Base-by-base conservation (phyloP, 2,113 vertebrate genomes). In the Leucosticte australis region DNA sequence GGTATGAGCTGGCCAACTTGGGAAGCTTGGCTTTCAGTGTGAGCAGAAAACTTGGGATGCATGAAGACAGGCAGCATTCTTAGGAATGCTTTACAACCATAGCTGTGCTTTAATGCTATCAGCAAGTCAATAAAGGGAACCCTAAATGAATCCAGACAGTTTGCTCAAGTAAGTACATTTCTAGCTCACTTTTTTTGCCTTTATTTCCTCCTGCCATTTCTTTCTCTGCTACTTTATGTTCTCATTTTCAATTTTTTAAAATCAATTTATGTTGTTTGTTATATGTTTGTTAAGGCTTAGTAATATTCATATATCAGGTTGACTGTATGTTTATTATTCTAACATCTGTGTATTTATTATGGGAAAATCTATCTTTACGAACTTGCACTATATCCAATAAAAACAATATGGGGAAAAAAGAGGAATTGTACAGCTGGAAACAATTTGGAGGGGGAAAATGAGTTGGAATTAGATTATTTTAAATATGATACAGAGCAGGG, bases 271-370 rank as follows among this genome's bases (percentile, higher is more conserved):
- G 59, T 69, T 89, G 59, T 70, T 87, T 88, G 79, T 79, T 86
- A 91, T 46, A 15, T 84, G 71, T 89, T 92, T 94, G 73, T 94
- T 91, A 95, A 91, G 83, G 64, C 49, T 74, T 80, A 41, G 82
- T 65, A 86, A 91, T 75, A 82, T 86, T 91, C 47, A 78, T 91
- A 74, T 83, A 74, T 96, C 93, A 95, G 89, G 70, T 90, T 95
- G 78, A 88, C 82, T 56, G 31, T 65, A 53, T 95, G 71, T 91
- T 95, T 95, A 89, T 93, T 95, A 87, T 97, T 93, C 78, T 92
- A 95, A 95, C 87, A 92, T 97, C 75, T 97, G 94, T 55, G 67
- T 86, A 81, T 93, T 97, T 96, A 94, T 96, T 94, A 90, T 95
- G 94, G 86, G 91, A 96, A 96, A 96, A 94, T 90, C 92, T 90